Evolutionary conservation across 2,797 vertebrate genomes (phyloP), one percentile per base, ranked within the genome.

Genomic region (Mormyrus hasselquistii): DNA sequence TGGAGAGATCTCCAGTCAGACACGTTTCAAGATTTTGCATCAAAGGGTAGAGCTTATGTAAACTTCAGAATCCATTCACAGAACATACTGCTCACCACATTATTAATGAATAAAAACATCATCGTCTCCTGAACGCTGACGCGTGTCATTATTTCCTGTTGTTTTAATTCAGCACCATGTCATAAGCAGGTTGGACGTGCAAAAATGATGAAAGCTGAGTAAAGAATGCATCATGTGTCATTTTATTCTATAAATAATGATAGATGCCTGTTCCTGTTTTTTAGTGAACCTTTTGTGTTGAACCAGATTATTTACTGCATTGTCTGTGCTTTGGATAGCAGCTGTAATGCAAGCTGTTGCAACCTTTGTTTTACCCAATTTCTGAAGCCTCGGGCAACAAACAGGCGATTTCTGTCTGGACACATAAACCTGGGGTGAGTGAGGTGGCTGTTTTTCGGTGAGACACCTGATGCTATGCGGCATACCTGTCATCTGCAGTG

Each of bases 371-470:
- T 89, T 90, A 62, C 88, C 88, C 44, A 87, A 85, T 91, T 89
- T 50, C 85, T 94, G 93, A 95, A 94, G 93, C 94, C 94, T 90
- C 90, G n/a, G 95, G 95, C 95, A 95, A 95, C 93, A 92, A 95
- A 93, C 95, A 95, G 95, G 94, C 92, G 95, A 92, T 90, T 92
- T 91, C 92, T 91, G 92, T 95, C 95, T 95, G 92, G 91, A 91
- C 91, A 89, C 88, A 95, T 95, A 92, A 94, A 92, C 89, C 92
- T 93, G 91, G n/a, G 59, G 93, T 93, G 88, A 92, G 85, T 90
- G 91, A 93, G 91, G 1, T 53, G 91, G 90, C 91, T 89, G 94
- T 82, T 90, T 90, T 7, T 52, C 4, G 89, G 90, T 89, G 1
- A 92, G 91, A 94, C 93, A 93, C 88, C 95, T 93, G 95, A 65